Evolutionary conservation across 2,113 vertebrate species (phyloP).

Genomic region (Notiomystis cincta): DNA sequence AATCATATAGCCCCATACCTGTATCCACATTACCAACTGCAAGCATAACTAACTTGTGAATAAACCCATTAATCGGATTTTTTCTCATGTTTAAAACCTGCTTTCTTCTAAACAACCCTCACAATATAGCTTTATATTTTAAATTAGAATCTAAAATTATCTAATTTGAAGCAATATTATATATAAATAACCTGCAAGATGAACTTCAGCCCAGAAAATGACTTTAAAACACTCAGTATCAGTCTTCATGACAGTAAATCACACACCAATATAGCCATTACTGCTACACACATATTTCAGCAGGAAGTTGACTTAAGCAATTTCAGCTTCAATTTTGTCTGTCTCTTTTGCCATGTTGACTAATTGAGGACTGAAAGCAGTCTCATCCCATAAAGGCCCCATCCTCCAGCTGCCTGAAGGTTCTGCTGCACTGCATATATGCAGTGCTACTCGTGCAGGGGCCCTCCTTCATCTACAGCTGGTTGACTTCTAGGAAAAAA

Average conservation of each 20-base stretch:
- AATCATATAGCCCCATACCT: background rate
- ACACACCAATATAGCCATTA: background rate
- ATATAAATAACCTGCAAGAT: background rate
- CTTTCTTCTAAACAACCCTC: background rate
- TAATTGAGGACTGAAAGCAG: background rate
- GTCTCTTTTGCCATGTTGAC: background rate
- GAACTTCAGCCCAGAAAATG: background rate
- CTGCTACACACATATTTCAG: fast-evolving
- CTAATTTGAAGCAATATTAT: background rate
- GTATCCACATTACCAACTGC: background rate
- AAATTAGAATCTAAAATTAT: background rate
- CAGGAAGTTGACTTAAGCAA: background rate
- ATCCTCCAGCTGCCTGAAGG: background rate
- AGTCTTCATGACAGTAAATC: background rate
- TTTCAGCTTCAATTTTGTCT: background rate
- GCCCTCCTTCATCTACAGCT: background rate
- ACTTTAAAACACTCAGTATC: background rate
- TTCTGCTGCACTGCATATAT: background rate
- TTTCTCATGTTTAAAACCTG: background rate
- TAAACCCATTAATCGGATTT: background rate
- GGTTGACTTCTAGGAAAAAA: background rate
- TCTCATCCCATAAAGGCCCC: background rate
- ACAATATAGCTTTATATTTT: background rate
- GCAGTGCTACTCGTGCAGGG: too few species aligned
- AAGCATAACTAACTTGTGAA: background rate